Evolutionary conservation across 2,113 vertebrate species (phyloP).

Genomic region (Silurus glanis): DNA sequence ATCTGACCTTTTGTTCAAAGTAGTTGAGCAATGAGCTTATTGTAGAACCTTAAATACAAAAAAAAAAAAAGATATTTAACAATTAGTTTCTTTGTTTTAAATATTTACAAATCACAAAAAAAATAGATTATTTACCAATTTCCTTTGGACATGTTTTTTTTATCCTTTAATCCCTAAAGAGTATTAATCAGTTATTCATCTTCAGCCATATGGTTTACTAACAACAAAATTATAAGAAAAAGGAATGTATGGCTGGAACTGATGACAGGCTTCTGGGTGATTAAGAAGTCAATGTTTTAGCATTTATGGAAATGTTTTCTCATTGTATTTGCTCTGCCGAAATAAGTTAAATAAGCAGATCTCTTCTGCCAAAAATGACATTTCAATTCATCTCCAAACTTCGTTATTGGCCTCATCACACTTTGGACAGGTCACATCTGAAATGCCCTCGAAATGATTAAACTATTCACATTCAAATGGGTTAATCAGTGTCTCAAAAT

Average conservation of each 20-base stretch:
- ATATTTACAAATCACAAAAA: no score
- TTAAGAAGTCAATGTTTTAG: not conserved
- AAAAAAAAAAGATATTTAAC: no score
- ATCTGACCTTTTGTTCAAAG: not conserved
- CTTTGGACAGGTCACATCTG: constrained; percentile 67
- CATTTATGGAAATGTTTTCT: not conserved
- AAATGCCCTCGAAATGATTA: constrained; percentile 63
- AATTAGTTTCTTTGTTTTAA: no score
- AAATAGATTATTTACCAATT: not conserved
- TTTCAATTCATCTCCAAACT: not conserved
- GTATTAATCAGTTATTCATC: not conserved
- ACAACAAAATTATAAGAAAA: not conserved
- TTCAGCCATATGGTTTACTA: not conserved
- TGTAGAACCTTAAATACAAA: not conserved
- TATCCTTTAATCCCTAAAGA: not conserved
- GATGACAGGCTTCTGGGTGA: not conserved
- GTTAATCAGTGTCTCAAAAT: constrained; percentile 65
- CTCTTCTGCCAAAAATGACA: not conserved
- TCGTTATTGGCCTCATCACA: constrained; percentile 39
- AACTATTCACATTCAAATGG: constrained; percentile 71
- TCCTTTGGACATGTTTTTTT: not conserved
- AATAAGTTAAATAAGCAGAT: not conserved
- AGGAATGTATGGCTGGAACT: not conserved
- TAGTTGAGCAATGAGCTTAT: no score
- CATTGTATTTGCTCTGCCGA: not conserved